These are phyloP conservation scores for Melieria omissa DNA, from an alignment of 2,888 invertebrate species.

Conservation along the genomic window DNA sequence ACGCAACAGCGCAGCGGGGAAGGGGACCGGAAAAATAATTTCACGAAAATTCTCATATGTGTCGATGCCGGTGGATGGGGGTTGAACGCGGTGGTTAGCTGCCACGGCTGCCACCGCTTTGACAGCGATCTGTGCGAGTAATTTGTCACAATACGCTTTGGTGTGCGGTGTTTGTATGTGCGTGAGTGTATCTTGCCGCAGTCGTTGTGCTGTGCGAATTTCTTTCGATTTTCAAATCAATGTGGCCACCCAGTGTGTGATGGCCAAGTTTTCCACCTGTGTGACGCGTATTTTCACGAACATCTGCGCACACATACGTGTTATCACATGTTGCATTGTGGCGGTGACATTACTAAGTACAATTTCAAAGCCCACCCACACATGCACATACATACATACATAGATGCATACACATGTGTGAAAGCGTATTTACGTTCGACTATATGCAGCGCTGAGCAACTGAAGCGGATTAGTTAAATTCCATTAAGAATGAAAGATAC, in stretches of 20 bases:
- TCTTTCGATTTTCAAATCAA: not conserved
- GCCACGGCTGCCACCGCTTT: too few species aligned
- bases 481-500: conserved; percentile 38
- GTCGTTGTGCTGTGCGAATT: too few species aligned
- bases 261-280: conserved; percentile 25
- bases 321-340: conserved; percentile 20
- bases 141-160: conserved; percentile 25
- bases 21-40: conserved; percentile 13
- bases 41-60: not conserved
- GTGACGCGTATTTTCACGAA: conserved; percentile 18
- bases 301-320: not conserved
- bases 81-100: not conserved
- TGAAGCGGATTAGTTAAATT: conserved; percentile 41
- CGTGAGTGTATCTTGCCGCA: too few species aligned
- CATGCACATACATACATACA: not conserved
- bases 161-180: not conserved
- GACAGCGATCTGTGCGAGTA: conserved; percentile 1
- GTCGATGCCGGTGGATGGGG: not conserved
- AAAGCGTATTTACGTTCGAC: not conserved
- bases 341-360: not conserved
- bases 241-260: too few species aligned
- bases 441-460: conserved; percentile 40
- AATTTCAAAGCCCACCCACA: not conserved
- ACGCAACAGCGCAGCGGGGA: conserved; percentile 4
- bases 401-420: not conserved